Conservation (phyloP, 2,113 vertebrate genomes). For the Bambusicola thoracicus region DNA sequence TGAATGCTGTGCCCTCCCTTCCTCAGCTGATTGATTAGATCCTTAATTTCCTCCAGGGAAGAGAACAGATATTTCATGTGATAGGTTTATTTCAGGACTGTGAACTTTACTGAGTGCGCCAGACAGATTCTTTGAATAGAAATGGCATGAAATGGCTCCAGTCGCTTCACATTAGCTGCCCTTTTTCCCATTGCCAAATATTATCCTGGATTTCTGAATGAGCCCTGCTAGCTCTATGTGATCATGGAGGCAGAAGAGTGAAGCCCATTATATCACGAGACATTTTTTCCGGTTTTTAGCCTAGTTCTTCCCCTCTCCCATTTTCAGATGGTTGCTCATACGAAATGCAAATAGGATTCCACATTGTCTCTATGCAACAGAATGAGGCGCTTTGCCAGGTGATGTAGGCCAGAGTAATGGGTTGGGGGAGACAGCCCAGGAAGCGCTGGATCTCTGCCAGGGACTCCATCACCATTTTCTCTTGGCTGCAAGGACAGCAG, state of each 20-base stretch:
- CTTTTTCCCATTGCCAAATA: slow-evolving; percentile 7
- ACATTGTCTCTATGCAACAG: background rate
- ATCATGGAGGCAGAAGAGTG: slow-evolving; percentile 26
- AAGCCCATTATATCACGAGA: background rate
- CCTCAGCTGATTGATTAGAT: slow-evolving; percentile 81
- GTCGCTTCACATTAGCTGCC: slow-evolving; percentile 29
- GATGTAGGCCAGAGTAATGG: background rate
- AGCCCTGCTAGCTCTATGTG: background rate
- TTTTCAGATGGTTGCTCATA: slow-evolving; percentile 13
- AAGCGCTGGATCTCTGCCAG: background rate
- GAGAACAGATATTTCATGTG: background rate
- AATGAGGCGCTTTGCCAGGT: background rate
- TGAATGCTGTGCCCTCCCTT: slow-evolving; percentile 75
- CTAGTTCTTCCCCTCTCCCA: background rate
- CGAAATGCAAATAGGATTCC: background rate
- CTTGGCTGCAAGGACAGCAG: background rate
- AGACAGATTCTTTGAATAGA: slow-evolving; percentile 9
- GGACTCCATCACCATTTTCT: background rate
- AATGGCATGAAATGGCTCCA: slow-evolving; percentile 18
- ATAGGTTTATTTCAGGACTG: slow-evolving; percentile 1
- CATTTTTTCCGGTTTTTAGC: background rate
- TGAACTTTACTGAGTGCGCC: background rate
- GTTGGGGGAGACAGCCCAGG: background rate
- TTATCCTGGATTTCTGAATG: slow-evolving; percentile 38
- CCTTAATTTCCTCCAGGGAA: slow-evolving; percentile 81